These are phyloP conservation scores for Dipodomys ordii DNA, from an alignment of 2,113 vertebrate genomes.

Conservation along the genomic window DNA sequence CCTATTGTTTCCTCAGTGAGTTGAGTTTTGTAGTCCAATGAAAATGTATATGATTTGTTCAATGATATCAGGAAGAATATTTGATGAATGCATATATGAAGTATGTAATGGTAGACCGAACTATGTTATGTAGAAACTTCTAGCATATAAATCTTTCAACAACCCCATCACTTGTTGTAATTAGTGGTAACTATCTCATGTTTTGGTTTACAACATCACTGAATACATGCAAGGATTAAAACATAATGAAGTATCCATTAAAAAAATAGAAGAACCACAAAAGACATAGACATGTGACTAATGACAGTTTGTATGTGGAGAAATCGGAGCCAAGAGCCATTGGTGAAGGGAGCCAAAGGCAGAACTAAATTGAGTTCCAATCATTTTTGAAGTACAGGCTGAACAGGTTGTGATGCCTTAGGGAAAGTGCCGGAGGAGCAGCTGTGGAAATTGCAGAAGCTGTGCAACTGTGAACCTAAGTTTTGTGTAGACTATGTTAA, in stretches of 20 bases:
- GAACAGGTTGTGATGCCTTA: constrained; percentile 20
- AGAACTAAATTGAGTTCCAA: not conserved
- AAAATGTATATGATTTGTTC: not conserved
- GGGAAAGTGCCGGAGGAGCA: constrained; percentile 11
- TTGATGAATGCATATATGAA: not conserved
- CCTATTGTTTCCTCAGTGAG: constrained; percentile 27
- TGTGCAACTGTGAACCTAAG: not conserved
- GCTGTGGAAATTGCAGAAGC: not conserved
- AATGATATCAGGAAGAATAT: constrained; percentile 14
- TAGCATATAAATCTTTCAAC: not conserved
- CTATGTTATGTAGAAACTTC: not conserved
- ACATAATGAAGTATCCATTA: not conserved
- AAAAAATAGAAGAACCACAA: not conserved
- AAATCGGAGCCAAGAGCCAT: not conserved
- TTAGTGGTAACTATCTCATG: constrained; percentile 24
- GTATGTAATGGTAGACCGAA: not conserved
- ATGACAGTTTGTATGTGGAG: not conserved
- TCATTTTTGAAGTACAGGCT: not conserved
- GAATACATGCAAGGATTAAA: not conserved
- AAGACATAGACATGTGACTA: constrained; percentile 17
- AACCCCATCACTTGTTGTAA: not conserved
- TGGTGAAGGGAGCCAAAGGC: constrained; percentile 27
- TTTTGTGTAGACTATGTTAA: not conserved
- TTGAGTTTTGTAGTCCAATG: not conserved
- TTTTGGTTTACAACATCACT: constrained; percentile 40